Evolutionary conservation across 2,888 invertebrate genomes (phyloP).

Genomic region (Lepidocyrtinus sp.): DNA sequence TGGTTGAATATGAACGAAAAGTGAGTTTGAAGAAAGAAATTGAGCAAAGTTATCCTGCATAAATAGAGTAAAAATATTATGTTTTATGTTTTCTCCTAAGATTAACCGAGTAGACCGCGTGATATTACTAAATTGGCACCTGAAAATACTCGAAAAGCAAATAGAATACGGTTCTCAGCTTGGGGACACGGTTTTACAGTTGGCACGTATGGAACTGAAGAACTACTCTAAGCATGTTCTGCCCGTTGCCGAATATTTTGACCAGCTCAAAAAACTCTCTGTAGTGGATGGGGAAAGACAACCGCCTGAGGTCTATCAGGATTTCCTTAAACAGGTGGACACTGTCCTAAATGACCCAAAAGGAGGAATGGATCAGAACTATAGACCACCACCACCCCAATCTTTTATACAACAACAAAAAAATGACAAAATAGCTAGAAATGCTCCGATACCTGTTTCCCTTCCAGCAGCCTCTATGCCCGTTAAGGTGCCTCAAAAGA

Average conservation of each 20-base stretch:
- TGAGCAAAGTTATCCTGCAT: background rate
- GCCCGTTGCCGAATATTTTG: conserved; percentile 90
- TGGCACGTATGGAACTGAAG: conserved; percentile 89
- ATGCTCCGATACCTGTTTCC: conserved; percentile 69
- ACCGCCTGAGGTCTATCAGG: conserved; percentile 88
- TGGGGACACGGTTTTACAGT: conserved; percentile 86
- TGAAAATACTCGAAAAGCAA: conserved; percentile 88
- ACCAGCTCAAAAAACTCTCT: conserved; percentile 83
- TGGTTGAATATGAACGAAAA: conserved; percentile 93
- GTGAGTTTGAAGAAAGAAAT: conserved; percentile 77
- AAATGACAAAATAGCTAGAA: conserved; percentile 75
- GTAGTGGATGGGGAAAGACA: conserved; percentile 91
- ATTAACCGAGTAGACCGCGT: conserved; percentile 91
- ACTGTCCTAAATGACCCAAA: conserved; percentile 77
- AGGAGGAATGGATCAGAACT: conserved; percentile 74
- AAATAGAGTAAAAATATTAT: background rate
- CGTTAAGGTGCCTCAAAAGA: conserved; percentile 55
- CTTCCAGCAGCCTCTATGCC: conserved; percentile 50
- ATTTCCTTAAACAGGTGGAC: conserved; percentile 85
- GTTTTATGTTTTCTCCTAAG: conserved; percentile 74
- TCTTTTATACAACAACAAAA: conserved; percentile 74
- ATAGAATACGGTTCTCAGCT: conserved; percentile 92
- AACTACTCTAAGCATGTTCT: conserved; percentile 92
- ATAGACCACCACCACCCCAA: conserved; percentile 76
- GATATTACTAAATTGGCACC: conserved; percentile 88